These are phyloP conservation scores for Onychomys leucogaster DNA, from an alignment of 2,797 vertebrate species.

Conservation along the genomic window DNA sequence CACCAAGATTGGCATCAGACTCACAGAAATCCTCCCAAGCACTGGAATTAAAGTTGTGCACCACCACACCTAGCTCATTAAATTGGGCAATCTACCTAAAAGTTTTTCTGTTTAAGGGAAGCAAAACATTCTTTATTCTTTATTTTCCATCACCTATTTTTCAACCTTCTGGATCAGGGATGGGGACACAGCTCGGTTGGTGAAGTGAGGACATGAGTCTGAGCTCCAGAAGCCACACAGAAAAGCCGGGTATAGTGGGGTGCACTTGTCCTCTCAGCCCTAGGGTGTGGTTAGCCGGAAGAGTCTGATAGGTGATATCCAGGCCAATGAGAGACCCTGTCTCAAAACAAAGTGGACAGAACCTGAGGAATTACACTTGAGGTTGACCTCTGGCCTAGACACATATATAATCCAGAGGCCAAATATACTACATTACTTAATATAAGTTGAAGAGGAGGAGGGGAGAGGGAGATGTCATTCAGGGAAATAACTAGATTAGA, in stretches of 20 bases:
- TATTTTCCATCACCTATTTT: slow-evolving; percentile 45
- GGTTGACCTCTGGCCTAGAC: background rate
- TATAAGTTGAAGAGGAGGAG: slow-evolving; percentile 24
- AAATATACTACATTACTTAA: slow-evolving; percentile 38
- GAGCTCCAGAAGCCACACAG: background rate
- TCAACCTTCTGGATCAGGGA: slow-evolving; percentile 38
- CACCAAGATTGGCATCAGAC: background rate
- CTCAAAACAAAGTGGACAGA: background rate
- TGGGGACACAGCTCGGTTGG: background rate
- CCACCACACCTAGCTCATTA: background rate
- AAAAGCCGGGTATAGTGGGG: background rate
- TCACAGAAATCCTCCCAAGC: background rate
- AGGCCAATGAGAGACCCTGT: background rate
- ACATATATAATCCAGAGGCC: background rate
- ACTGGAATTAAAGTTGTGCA: background rate
- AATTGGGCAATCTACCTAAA: slow-evolving; percentile 8
- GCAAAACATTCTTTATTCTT: slow-evolving; percentile 25
- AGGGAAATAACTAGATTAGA: slow-evolving; percentile 51
- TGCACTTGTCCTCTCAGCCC: background rate
- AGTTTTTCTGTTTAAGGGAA: background rate
- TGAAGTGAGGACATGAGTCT: background rate
- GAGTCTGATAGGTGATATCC: background rate
- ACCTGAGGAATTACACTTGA: background rate
- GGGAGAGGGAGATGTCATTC: background rate
- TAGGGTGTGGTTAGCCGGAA: background rate